Evolutionary conservation across 2,797 vertebrate species (phyloP), one percentile per base, ranked within the genome.

Genomic region (Micropoecilia bifurca): DNA sequence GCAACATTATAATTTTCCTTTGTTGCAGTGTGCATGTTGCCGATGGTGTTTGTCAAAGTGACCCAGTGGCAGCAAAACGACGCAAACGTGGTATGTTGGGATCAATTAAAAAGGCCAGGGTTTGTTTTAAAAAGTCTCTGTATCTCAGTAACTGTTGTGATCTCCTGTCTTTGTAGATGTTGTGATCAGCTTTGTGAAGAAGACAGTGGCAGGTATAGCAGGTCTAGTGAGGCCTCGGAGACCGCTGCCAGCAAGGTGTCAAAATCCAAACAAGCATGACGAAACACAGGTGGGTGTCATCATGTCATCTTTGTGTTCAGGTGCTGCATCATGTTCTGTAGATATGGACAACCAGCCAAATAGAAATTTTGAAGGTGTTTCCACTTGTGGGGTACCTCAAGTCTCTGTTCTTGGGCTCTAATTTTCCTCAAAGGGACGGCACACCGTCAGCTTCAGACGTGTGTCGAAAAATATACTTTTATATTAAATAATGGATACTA

Each of bases 121-220:
- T 36, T 41, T 12, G n/a, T 30, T 69, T 0, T 2, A 14, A 46
- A 6, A 28, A 8, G 0, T 41, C 0, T 47, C 18, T 72, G 30
- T 43, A 55, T 30, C 25, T 74, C 1, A 14, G 36, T 16, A 14
- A 28, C 30, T 81, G 3, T 36, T 80, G 30, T 74, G 14, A 3
- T 47, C 6, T 75, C 4, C 14, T 79, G n/a, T 89, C 7, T 87
- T 63, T 73, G 25, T 72, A 97, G 96, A 97, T 96, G 95, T 95
- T 77, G 94, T 96, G 14, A 43, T 95, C 41, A 92, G 88, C 81
- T 95, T 95, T 80, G 91, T 96, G 39, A 96, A 96, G 92, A 96
- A 96, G 89, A 95, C 95, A 0, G 87, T 96, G 41, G 87, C 91
- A 0, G 91, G 95, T 5, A 94, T 96, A 45, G 92, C 95, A 48